Evolutionary conservation across 2,113 vertebrate genomes (phyloP).

Genomic region (Ginglymostoma cirratum): DNA sequence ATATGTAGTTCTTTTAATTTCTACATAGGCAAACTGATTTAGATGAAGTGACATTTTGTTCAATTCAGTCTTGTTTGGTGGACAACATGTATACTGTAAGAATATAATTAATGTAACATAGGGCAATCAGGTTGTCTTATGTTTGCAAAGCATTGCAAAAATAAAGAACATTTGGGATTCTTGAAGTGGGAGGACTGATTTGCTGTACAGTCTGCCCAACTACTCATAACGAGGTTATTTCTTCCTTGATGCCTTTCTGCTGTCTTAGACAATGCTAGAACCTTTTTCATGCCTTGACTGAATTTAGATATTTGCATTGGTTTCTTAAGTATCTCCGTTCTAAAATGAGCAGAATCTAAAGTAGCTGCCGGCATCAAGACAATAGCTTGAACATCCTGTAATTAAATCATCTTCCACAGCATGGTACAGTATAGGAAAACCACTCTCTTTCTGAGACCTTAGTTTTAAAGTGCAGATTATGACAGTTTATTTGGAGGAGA

Average conservation of each 20-base stretch:
- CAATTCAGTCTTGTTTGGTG: background rate
- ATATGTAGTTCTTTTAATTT: background rate
- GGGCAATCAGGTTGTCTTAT: background rate
- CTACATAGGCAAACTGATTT: background rate
- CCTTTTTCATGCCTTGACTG: background rate
- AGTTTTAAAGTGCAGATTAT: background rate
- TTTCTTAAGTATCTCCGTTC: background rate
- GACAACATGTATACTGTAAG: background rate
- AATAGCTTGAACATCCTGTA: background rate
- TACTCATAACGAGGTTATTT: background rate
- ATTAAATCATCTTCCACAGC: background rate
- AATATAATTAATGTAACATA: background rate
- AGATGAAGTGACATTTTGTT: background rate
- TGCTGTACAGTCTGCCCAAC: background rate
- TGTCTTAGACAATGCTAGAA: background rate
- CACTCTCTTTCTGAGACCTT: background rate
- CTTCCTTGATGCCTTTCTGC: background rate
- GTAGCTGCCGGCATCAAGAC: background rate
- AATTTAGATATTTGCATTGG: background rate
- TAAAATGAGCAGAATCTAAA: background rate
- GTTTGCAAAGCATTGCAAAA: background rate
- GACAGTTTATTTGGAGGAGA: background rate
- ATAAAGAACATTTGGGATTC: background rate
- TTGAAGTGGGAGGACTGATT: background rate
- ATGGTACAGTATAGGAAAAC: background rate